Percentiles rank a stretch among this genome's conserved stretches.
These are phyloP conservation scores for Excalfactoria chinensis DNA, from an alignment of 2,113 vertebrate genomes.

Conservation along the genomic window DNA sequence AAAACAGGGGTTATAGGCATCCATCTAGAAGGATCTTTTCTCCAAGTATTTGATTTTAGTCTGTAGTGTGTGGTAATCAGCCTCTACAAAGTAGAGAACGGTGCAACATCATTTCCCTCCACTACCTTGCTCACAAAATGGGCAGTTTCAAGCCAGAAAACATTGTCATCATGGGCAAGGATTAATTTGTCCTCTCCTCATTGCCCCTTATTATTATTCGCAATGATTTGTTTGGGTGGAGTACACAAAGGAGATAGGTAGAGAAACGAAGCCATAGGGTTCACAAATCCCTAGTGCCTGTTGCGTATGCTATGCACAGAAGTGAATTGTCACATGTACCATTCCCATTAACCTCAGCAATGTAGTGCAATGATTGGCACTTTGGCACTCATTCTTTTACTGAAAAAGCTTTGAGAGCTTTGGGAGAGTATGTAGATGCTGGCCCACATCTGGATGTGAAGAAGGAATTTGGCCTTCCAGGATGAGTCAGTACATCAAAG, in stretches of 20 bases:
- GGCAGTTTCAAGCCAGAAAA: background rate
- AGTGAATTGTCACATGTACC: background rate
- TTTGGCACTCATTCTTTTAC: background rate
- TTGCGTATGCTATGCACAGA: background rate
- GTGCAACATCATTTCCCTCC: background rate
- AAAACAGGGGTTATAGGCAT: background rate
- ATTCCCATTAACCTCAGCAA: background rate
- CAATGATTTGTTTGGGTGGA: background rate
- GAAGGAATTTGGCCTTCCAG: background rate
- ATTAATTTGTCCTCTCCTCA: background rate
- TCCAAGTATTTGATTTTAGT: background rate
- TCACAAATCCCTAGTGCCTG: background rate
- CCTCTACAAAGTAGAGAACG: background rate
- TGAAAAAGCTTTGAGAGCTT: background rate
- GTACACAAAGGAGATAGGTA: background rate
- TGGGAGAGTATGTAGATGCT: background rate
- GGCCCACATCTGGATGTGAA: background rate
- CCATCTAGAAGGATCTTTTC: background rate
- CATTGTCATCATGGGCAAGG: background rate
- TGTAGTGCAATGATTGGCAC: background rate
- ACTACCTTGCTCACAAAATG: background rate
- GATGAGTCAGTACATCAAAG: background rate
- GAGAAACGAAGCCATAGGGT: rapidly evolving
- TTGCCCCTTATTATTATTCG: background rate
- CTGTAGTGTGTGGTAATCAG: background rate